Base-by-base conservation (phyloP, 2,888 invertebrate genomes). In the Iphiclides podalirius region DNA sequence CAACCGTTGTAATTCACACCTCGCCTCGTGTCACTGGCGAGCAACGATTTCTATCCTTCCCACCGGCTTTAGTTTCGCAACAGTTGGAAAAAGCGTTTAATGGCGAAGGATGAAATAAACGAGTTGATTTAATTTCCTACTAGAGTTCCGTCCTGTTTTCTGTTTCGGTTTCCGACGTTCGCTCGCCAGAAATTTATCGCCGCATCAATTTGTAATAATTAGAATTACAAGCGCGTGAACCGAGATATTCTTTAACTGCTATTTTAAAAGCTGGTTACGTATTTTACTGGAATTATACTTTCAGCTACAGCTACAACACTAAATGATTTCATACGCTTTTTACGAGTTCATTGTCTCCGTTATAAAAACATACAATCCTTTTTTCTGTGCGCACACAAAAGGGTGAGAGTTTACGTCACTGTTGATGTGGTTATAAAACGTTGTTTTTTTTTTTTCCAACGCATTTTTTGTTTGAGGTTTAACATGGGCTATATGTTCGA, bases 281-380 rank as follows among this genome's bases (percentile, higher is more conserved):
- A n/a, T n/a, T n/a, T n/a, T n/a, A n/a, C n/a, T n/a, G n/a, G n/a
- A n/a, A n/a, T n/a, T n/a, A n/a, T n/a, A n/a, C n/a, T n/a, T n/a
- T n/a, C n/a, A 20, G 20, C 20, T 3, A 4, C 6, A 20, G 20
- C 20, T 20, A 4, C 20, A 20, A 6, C 20, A 6, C 6, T 55
- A 54, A 55, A 60, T 66, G 52, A 68, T 71, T 78, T 78, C 66
- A 77, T 66, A 70, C 59, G 53, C 59, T 57, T 80, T 87, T 87
- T 79, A 88, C 75, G 87, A 82, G 87, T 82, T 85, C 85, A 71
- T 85, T 86, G 86, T 86, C 85, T 79, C 75, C 79, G 72, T 71
- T 68, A 65, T 66, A 66, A 81, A 79, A 80, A 86, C 77, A 70
- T 54, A 57, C 55, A 44, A 17, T 74, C 72, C 77, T 36, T 75